phyloP scores from a whole-genome alignment of 2,888 invertebrate genomes.

The Tetrapedia diversipes region DNA sequence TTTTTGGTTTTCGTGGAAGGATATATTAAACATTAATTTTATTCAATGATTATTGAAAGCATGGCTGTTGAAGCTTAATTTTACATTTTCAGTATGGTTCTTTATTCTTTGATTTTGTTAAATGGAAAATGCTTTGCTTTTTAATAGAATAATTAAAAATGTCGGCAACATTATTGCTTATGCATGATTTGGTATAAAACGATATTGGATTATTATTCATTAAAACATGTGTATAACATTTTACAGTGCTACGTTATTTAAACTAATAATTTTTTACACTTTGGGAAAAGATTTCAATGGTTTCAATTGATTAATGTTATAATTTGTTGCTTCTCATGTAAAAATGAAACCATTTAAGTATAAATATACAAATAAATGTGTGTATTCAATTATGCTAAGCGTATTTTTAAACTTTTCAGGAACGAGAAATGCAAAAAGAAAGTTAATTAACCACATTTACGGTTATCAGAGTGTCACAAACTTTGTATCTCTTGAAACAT shows the following conservation, averaged over 20 bases:
- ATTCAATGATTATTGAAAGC: too few relatives aligned
- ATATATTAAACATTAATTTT: too few relatives aligned
- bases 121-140: not conserved
- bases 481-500: too few relatives aligned
- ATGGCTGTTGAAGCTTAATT: too few relatives aligned
- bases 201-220: constrained; percentile 15
- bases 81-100: not conserved
- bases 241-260: constrained; percentile 1
- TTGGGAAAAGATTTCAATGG: constrained; percentile 6
- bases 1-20: too few relatives aligned
- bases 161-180: constrained; percentile 2
- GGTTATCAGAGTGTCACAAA: too few relatives aligned
- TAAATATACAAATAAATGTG: not conserved
- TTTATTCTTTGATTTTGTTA: not conserved
- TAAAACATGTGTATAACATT: constrained; percentile 14
- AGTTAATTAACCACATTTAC: too few relatives aligned
- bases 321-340: constrained; percentile 4
- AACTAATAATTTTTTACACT: constrained; percentile 10
- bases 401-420: not conserved
- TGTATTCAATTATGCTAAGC: not conserved
- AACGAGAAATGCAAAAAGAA: too few relatives aligned
- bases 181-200: constrained; percentile 3
- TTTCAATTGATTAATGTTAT: constrained; percentile 1
- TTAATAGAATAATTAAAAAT: not conserved
- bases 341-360: not conserved